Evolutionary conservation across 53 echinoderm and acorn worm genomes (phyloP).

Genomic region (Temnopleurus reevesii): DNA sequence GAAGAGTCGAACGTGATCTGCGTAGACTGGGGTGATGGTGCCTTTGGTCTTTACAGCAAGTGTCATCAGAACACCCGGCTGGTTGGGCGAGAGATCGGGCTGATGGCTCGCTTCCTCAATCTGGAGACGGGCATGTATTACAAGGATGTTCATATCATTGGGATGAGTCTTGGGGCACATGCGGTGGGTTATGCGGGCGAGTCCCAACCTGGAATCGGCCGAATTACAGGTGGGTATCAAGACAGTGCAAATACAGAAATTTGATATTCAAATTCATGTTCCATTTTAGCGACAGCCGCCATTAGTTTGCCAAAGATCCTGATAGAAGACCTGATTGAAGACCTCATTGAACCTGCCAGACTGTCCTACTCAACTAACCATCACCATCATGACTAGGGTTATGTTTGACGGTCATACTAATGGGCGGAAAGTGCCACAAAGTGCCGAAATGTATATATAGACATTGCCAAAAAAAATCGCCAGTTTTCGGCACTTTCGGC

Average conservation of each 20-base stretch:
- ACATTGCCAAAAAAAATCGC: too few relatives aligned
- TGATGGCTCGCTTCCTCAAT: constrained; percentile 53
- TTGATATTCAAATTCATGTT: too few relatives aligned
- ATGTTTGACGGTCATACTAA: too few relatives aligned
- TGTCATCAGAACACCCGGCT: constrained; percentile 86
- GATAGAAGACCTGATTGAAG: too few relatives aligned
- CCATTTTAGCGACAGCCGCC: too few relatives aligned
- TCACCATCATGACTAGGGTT: too few relatives aligned
- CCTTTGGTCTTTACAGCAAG: constrained; percentile 73
- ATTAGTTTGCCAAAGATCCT: too few relatives aligned
- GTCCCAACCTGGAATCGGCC: constrained; percentile 64
- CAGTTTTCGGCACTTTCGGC: too few relatives aligned
- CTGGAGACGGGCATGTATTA: constrained; percentile 51
- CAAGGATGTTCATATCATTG: constrained; percentile 71
- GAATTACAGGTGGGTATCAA: constrained; percentile 73
- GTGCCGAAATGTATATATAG: too few relatives aligned
- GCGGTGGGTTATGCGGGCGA: constrained; percentile 87
- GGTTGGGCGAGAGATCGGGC: constrained; percentile 77
- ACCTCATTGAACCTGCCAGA: too few relatives aligned
- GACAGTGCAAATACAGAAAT: neutral
- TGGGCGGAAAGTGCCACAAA: too few relatives aligned
- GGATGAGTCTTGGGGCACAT: constrained; percentile 89
- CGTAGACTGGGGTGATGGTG: constrained; percentile 86
- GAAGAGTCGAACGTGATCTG: constrained; percentile 78
- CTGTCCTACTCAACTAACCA: too few relatives aligned